A percentile compares a stretch with the other conserved stretches of the same genome.
Evolutionary conservation across 2,888 invertebrate genomes (phyloP).

Genomic region (Empis livida): DNA sequence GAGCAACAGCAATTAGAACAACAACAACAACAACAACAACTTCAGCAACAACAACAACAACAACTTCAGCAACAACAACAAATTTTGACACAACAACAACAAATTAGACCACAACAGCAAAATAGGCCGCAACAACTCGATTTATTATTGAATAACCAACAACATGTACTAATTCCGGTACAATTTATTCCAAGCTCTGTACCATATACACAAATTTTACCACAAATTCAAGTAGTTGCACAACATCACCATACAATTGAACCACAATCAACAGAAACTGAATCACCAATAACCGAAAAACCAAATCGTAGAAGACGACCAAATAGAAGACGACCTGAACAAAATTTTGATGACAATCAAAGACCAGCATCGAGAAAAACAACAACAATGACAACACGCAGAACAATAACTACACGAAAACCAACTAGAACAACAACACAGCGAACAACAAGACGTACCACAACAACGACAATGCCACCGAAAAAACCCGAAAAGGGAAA

Average conservation of each 20-base stretch:
- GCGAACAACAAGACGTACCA: not conserved
- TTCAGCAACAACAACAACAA: too few relatives aligned
- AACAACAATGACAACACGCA: not conserved
- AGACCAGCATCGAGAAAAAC: not conserved
- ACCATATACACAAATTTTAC: not conserved
- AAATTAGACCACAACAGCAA: not conserved
- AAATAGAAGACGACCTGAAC: not conserved
- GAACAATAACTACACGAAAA: not conserved
- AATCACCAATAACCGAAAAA: not conserved
- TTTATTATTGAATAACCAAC: too few relatives aligned
- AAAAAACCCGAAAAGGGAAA: not conserved
- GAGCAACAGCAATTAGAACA: conserved; percentile 1
- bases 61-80: not conserved
- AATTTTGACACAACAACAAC: not conserved
- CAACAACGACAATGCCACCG: not conserved
- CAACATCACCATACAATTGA: conserved; percentile 10
- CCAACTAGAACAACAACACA: not conserved
- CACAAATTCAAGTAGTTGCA: conserved; percentile 8
- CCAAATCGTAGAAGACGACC: not conserved
- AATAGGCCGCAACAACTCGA: not conserved
- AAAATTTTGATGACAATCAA: not conserved
- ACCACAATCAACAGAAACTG: not conserved
- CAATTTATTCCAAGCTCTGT: not conserved
- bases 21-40: not conserved
- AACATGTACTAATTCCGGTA: not conserved